A percentile compares a stretch with the other conserved stretches of the same genome.
Evolutionary conservation across 2,888 invertebrate genomes (phyloP).

Genomic region (Meloe dianella): DNA sequence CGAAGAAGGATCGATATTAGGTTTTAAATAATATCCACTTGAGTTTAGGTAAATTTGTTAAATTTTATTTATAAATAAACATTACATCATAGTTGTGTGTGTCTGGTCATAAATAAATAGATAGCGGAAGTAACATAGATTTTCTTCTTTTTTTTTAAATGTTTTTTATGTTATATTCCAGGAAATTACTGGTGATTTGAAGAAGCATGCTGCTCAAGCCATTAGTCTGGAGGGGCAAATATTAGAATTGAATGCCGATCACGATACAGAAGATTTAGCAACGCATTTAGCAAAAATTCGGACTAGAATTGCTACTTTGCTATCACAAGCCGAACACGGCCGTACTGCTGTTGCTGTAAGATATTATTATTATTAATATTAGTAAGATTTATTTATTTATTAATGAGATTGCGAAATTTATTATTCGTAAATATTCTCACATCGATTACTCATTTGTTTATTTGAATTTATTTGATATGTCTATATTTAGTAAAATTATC

Average conservation of each 20-base stretch:
- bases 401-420: not conserved
- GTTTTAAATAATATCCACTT: not conserved
- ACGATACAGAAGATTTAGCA: slow-evolving; percentile 66
- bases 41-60: not conserved
- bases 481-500: slow-evolving; percentile 13
- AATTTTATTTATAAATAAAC: slow-evolving; percentile 3
- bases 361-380: slow-evolving; percentile 9
- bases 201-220: slow-evolving; percentile 72
- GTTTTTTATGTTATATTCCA: slow-evolving; percentile 57
- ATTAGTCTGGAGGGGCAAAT: slow-evolving; percentile 69
- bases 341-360: slow-evolving; percentile 54
- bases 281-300: slow-evolving; percentile 67
- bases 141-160: not conserved
- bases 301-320: slow-evolving; percentile 69
- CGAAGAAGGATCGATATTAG: not conserved
- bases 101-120: not conserved
- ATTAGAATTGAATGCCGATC: slow-evolving; percentile 68
- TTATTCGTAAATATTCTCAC: not conserved
- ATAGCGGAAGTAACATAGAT: not conserved
- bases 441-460: not conserved
- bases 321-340: slow-evolving; percentile 74
- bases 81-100: not conserved
- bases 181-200: slow-evolving; percentile 74
- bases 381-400: not conserved
- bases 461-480: slow-evolving; percentile 8